Percentiles rank a stretch among this genome's conserved stretches.
These are phyloP conservation scores for Plagodis pulveraria DNA, from an alignment of 2,888 invertebrate species.

Conservation along the genomic window DNA sequence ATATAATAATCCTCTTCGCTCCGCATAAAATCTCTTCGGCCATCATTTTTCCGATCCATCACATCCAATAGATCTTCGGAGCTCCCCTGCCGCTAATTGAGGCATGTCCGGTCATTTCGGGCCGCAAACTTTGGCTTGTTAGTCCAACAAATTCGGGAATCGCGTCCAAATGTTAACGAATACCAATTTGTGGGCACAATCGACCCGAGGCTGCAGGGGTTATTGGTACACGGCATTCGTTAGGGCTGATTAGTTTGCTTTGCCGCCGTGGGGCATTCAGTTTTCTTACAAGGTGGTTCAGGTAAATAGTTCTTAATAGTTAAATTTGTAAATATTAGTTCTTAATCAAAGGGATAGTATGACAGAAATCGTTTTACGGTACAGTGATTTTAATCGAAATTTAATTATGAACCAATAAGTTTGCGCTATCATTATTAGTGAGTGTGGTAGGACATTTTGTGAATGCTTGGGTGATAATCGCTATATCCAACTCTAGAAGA, in stretches of 20 bases:
- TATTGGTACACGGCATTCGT: constrained; percentile 62
- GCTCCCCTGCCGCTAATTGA: constrained; percentile 67
- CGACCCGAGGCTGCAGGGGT: constrained; percentile 35
- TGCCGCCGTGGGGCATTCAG: constrained; percentile 40
- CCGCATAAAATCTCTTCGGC: constrained; percentile 5
- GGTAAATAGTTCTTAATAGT: constrained; percentile 24
- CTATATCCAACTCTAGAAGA: no score
- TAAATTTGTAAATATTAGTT: constrained; percentile 4
- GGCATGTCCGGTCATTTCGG: constrained; percentile 76
- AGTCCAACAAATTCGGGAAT: constrained; percentile 77
- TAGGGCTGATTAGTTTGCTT: constrained; percentile 68
- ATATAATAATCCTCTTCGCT: no score
- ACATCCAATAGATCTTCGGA: constrained; percentile 49
- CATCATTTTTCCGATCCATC: constrained; percentile 23
- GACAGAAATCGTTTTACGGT: no score
- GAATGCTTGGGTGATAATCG: no score
- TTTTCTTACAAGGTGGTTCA: constrained; percentile 36
- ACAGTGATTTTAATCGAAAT: no score
- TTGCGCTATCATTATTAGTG: no score
- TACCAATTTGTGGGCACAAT: constrained; percentile 69
- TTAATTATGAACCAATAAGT: no score
- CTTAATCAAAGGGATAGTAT: no score
- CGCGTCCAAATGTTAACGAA: constrained; percentile 80
- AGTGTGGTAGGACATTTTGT: no score
- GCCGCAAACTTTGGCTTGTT: constrained; percentile 73